These are phyloP conservation scores for Microctonus aethiopoides DNA, from an alignment of 2,888 invertebrate species.

Conservation along the genomic window DNA sequence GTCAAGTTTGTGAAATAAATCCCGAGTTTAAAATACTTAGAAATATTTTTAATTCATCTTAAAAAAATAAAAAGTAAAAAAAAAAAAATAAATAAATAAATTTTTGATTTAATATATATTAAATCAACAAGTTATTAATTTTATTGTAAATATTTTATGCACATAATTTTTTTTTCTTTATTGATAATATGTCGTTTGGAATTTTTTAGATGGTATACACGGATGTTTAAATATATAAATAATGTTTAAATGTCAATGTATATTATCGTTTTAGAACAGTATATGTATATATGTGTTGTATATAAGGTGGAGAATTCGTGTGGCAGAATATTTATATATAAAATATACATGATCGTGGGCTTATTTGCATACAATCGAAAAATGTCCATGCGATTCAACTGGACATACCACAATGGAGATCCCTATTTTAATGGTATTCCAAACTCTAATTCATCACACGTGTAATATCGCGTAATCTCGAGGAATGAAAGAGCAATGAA, in stretches of 20 bases:
- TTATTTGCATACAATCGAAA: conserved; percentile 57
- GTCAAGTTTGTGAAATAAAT: conserved; percentile 25
- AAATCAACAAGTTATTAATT: no score
- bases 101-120: no score
- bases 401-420: conserved; percentile 19
- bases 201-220: no score
- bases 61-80: no score
- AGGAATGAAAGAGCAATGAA: background rate
- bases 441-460: conserved; percentile 45
- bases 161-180: background rate
- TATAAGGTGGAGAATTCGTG: conserved; percentile 25
- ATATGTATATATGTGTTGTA: conserved; percentile 31
- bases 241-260: background rate
- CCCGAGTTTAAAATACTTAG: background rate
- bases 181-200: no score
- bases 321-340: background rate
- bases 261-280: background rate
- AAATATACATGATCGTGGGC: conserved; percentile 29
- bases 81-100: no score
- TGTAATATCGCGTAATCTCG: conserved; percentile 42
- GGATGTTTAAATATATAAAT: background rate
- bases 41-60: background rate
- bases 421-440: conserved; percentile 38
- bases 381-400: conserved; percentile 30
- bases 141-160: no score